phyloP scores from a whole-genome alignment of 2,888 invertebrate genomes.

The Caenorhabditis drosophilae region DNA sequence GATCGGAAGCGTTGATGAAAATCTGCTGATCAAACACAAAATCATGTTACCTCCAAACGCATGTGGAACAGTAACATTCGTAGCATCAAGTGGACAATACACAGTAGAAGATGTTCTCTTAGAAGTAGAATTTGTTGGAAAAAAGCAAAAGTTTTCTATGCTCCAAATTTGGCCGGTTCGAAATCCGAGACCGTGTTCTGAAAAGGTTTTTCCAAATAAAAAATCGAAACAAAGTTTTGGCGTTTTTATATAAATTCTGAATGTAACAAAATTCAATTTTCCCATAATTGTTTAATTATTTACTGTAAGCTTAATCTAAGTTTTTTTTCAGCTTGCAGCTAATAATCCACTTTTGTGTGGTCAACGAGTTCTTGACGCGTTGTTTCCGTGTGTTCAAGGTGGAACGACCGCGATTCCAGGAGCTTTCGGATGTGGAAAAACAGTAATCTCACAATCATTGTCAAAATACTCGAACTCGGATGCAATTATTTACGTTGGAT shows the following conservation, averaged over 20 bases:
- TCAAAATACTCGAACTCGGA: constrained; percentile 99
- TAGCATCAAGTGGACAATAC: constrained; percentile 92
- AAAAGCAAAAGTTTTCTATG: constrained; percentile 88
- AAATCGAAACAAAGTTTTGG: not conserved
- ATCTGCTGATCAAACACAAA: constrained; percentile 94
- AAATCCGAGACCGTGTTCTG: constrained; percentile 93
- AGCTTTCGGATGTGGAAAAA: constrained; percentile 99
- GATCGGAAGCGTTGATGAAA: constrained; percentile 93
- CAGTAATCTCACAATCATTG: constrained; percentile 97
- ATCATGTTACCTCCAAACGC: constrained; percentile 90
- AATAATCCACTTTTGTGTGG: constrained; percentile 97
- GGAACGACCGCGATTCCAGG: constrained; percentile 72
- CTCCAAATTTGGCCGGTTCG: constrained; percentile 94
- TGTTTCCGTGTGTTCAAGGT: constrained; percentile 84
- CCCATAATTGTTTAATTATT: too few species aligned
- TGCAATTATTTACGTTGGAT: constrained; percentile 98
- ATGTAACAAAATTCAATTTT: too few species aligned
- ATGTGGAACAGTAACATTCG: constrained; percentile 92
- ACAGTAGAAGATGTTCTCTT: constrained; percentile 90
- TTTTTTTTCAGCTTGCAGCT: constrained; percentile 78
- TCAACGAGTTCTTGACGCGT: constrained; percentile 93
- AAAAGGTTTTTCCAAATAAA: constrained; percentile 75
- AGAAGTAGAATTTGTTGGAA: constrained; percentile 97
- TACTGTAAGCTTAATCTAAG: not conserved
- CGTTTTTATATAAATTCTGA: too few species aligned